Evolutionary conservation across 1,140 invertebrate species (phyloP), one percentile per base, ranked within the genome.

Genomic region (Epicauta chinensis): DNA sequence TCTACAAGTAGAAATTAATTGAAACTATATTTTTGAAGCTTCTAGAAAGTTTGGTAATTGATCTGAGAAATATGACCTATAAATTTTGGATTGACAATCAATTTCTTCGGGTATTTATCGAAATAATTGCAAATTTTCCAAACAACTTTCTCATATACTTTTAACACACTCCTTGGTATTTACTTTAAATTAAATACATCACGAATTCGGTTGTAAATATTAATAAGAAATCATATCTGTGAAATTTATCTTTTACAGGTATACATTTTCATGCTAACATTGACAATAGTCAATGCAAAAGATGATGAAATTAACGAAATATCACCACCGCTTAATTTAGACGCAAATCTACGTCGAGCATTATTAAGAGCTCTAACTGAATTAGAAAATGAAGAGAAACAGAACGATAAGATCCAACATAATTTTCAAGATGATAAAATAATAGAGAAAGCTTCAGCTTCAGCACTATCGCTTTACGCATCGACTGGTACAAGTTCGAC

Each of bases 291-390:
- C 29, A 31, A 23, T 16, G 39, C 44, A 10, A 38, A 56, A 48
- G 53, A 53, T 6, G 42, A 59, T 32, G 51, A 56, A 29, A 36
- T 4, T 14, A 58, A 56, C 36, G 50, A 59, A 49, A 37, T 46
- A 2, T 43, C 42, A 9, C 23, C 42, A 41, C 36, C 37, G 2
- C 34, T 23, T 2, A 60, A 62, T 39, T 53, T 68, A 29, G 62
- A 68, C 32, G 29, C 58, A 11, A 61, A 65, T 42, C 51, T 69
- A 17, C 49, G 66, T 14, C 58, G 56, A 55, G 67, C 67, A n/a
- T 51, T 69, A 0, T 44, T 66, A 2, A 61, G 61, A 56, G 67
- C 66, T 5, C 47, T 69, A 31, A 64, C 55, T 1, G 67, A 69
- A 50, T 50, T 68, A 34, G 67, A 69, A 60, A 66, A 61, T 37